Evolutionary conservation across 2,797 vertebrate species (phyloP).

Genomic region (Catharus ustulatus): DNA sequence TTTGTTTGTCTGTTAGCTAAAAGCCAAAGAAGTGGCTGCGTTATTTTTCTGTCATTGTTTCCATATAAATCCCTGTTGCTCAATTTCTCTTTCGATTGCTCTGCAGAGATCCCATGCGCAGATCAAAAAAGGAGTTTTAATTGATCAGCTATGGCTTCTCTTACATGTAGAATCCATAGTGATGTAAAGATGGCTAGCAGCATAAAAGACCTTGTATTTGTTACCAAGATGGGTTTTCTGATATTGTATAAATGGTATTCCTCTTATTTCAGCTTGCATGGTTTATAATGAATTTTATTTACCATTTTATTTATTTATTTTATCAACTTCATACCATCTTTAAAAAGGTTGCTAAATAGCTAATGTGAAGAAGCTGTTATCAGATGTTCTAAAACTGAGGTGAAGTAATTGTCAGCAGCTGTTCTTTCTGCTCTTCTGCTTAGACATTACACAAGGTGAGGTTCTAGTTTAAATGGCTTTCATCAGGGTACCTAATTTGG

Average conservation of each 20-base stretch:
- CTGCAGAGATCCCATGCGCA: background rate
- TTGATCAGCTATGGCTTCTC: background rate
- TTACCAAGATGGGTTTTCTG: background rate
- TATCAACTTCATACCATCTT: background rate
- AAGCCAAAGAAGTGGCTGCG: background rate
- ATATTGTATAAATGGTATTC: background rate
- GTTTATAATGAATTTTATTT: background rate
- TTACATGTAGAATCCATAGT: background rate
- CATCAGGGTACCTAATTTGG: background rate
- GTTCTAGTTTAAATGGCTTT: background rate
- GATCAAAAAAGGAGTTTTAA: background rate
- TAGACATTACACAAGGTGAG: background rate
- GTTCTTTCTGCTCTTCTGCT: background rate
- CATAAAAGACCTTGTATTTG: background rate
- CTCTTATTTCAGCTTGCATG: background rate
- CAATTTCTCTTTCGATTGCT: background rate
- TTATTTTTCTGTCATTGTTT: background rate
- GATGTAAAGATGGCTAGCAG: background rate
- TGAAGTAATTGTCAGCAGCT: background rate
- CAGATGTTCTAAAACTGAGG: background rate
- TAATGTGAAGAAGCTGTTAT: background rate
- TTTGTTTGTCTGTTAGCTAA: background rate
- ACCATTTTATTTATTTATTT: no score
- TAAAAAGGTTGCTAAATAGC: background rate
- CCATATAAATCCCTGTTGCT: background rate